Conservation (phyloP, 2,888 invertebrate species). For the Operophtera brumata region DNA sequence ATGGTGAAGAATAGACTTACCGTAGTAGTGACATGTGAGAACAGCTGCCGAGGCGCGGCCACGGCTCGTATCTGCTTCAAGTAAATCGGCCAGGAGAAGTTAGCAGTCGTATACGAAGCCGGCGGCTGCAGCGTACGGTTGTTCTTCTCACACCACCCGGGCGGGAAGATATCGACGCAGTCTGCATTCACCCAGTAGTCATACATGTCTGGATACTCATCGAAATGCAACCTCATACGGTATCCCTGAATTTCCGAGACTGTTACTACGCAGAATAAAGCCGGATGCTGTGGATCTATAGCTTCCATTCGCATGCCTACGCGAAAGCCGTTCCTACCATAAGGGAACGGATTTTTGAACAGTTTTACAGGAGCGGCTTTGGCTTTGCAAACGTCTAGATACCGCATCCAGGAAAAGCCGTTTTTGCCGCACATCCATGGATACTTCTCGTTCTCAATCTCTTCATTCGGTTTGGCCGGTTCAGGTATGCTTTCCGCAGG, state of each 20-base stretch:
- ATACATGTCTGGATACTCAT: constrained; percentile 92
- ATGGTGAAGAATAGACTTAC: constrained; percentile 57
- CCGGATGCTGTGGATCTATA: constrained; percentile 95
- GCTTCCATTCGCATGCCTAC: constrained; percentile 96
- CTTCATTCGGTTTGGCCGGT: constrained; percentile 28
- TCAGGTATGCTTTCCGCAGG: constrained; percentile 38
- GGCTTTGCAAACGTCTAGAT: constrained; percentile 86
- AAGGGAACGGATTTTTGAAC: constrained; percentile 89
- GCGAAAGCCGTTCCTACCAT: constrained; percentile 87
- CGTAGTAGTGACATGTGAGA: constrained; percentile 84
- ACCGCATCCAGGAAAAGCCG: constrained; percentile 89
- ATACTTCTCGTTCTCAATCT: constrained; percentile 76
- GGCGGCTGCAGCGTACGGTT: constrained; percentile 90
- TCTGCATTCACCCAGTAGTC: constrained; percentile 98
- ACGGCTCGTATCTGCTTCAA: constrained; percentile 86
- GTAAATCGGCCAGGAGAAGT: constrained; percentile 93
- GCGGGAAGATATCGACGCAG: constrained; percentile 94
- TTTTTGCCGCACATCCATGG: constrained; percentile 86
- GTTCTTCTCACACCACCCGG: constrained; percentile 96
- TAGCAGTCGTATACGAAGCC: constrained; percentile 79
- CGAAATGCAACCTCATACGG: constrained; percentile 93
- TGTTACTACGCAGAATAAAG: constrained; percentile 92
- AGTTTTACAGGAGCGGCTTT: constrained; percentile 88
- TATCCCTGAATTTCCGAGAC: constrained; percentile 91
- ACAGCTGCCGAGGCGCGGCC: constrained; percentile 89